These are phyloP conservation scores for Pseudococcus jackbeardsleyi DNA, from an alignment of 2,888 invertebrate species.

Conservation along the genomic window DNA sequence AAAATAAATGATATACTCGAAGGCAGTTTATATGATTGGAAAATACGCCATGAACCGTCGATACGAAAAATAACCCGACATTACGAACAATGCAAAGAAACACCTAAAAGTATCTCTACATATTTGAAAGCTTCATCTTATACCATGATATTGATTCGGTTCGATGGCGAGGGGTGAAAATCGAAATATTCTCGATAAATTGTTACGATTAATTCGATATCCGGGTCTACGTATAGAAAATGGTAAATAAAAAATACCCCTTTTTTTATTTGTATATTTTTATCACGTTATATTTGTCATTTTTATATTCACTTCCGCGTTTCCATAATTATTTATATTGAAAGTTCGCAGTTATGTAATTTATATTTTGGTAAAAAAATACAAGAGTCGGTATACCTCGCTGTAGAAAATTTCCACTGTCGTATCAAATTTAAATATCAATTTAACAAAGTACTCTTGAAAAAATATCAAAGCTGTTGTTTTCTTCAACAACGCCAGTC, in stretches of 20 bases:
- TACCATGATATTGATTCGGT: not conserved
- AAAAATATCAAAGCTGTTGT: constrained; percentile 2
- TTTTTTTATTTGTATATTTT: not conserved
- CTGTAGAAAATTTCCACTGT: not conserved
- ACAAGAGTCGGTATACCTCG: not conserved
- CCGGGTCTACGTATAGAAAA: not conserved
- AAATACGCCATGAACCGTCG: constrained; percentile 14
- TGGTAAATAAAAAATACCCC: not conserved
- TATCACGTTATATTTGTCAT: not conserved
- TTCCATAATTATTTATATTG: not conserved
- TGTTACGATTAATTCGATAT: not conserved
- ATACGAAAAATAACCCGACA: constrained; percentile 8
- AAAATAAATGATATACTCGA: constrained; percentile 4
- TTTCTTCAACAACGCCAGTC: not conserved
- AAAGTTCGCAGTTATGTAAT: not conserved
- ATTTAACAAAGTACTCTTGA: not conserved
- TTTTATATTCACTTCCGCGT: not conserved
- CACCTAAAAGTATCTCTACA: constrained; percentile 6
- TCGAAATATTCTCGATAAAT: constrained; percentile 15
- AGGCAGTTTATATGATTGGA: constrained; percentile 23
- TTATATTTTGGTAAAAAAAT: not conserved
- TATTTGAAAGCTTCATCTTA: constrained; percentile 5
- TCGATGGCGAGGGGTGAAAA: not conserved
- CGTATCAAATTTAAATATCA: constrained; percentile 19
- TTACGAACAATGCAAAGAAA: constrained; percentile 18